Conservation (phyloP, 2,113 vertebrate genomes). For the Platysternon megacephalum region DNA sequence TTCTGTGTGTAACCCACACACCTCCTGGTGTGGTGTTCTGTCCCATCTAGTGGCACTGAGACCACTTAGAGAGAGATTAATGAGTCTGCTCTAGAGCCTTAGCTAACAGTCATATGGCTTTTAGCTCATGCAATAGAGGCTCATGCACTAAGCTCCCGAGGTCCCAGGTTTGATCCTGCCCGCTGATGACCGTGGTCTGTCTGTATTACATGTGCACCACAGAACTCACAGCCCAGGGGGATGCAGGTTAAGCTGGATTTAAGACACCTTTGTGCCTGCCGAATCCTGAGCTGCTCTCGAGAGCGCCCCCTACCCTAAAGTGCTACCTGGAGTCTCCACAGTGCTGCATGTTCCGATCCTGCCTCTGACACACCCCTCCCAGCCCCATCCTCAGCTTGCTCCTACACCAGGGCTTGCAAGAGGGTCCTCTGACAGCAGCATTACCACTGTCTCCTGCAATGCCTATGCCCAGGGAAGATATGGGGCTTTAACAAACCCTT, state of each 20-base stretch:
- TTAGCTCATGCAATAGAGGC: no score
- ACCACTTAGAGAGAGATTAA: no score
- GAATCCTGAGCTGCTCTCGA: not conserved
- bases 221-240: not conserved
- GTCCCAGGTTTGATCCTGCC: no score
- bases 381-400: not conserved
- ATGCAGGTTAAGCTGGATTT: not conserved
- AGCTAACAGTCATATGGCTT: no score
- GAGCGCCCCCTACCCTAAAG: not conserved
- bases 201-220: not conserved
- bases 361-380: not conserved
- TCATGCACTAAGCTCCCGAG: no score
- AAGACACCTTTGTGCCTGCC: not conserved
- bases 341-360: not conserved
- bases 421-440: not conserved
- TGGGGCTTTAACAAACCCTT: not conserved
- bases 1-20: no score
- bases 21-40: no score
- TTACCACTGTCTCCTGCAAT: not conserved
- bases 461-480: not conserved
- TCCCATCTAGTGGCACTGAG: no score
- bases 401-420: not conserved
- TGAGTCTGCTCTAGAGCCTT: no score
- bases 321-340: not conserved
- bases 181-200: no score